Evolutionary conservation across 2,113 vertebrate genomes (phyloP), one percentile per base, ranked within the genome.

Genomic region (Equus quagga): DNA sequence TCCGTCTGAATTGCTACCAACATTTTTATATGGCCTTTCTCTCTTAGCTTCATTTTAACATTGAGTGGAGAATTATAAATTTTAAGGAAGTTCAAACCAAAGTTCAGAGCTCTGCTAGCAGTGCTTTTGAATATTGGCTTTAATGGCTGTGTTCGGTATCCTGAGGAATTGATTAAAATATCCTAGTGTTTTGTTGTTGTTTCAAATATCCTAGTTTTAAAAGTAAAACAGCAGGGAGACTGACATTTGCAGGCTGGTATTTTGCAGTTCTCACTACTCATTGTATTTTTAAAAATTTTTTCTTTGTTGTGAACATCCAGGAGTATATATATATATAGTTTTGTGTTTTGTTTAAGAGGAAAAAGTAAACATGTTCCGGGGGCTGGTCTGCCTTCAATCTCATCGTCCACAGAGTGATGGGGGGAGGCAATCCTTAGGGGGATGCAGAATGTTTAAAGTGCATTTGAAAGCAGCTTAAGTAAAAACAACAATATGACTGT

Each of bases 81-180:
- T 96, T 98, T 97, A 92, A 98, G 89, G 54, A 44, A 92, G 96
- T 94, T 98, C 95, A 96, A 75, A 86, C 83, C 89, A 70, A 92
- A 84, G 92, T 97, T 97, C 95, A 96, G 79, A 60, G 83, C 72
- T 79, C 87, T 78, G 13, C 64, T 72, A 51, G 80, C 41, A 36
- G 36, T 65, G 92, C 86, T 87, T 96, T 97, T 95, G 54, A 60
- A 79, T 72, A 84, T 46, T 96, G 92, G 90, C 84, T 90, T 95
- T 46, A 0, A 31, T 49, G 93, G 95, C 49, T 82, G 2, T 56
- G 76, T 58, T 95, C 62, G 85, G 81, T 85, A 80, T 88, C 91
- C 67, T 54, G 75, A 95, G 97, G 58, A 97, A 97, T 31, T 64
- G 94, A 89, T 80, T 97, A 89, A 91, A 86, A 70, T 64, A 81